Evolutionary conservation across 2,113 vertebrate species (phyloP), one percentile per base, ranked within the genome.

Genomic region (Grallaria varia): DNA sequence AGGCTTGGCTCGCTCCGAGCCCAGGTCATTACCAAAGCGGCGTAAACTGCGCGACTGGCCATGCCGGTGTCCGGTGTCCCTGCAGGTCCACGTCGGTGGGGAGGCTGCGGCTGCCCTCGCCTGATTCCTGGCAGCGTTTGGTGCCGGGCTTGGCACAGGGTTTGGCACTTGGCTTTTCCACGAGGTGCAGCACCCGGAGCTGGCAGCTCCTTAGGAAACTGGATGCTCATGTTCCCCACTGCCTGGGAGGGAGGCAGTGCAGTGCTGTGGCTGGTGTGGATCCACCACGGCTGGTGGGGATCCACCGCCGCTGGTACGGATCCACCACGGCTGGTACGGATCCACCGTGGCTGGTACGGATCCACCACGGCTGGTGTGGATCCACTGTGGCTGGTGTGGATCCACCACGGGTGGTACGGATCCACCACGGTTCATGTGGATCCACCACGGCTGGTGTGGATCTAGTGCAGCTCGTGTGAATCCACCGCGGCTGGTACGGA

Each of bases 81-180:
- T 33, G 49, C 71, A 69, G 74, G 27, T 95, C 95, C 93, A 94
- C 87, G 92, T 92, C 55, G 92, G 60, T 90, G 95, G 88, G 66
- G 75, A 95, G 85, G 33, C 95, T 59, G 90, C 0, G 2, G 14
- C 81, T 44, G 69, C 89, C 87, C 35, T 40, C 6, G 8, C 52
- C 69, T 0, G 9, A 0, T 42, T 79, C n/a, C 67, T 95, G 95
- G 91, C 93, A 81, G 60, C 0, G 0, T 31, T 45, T 8, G 17
- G 10, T 35, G 15, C 3, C 82, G 89, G 91, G 63, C 87, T 93
- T 33, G 33, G 62, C 67, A 4, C 39, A 13, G 62, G 20, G 21
- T 13, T 78, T 18, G 53, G 44, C 66, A 37, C 31, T 94, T 94
- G 90, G 39, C 50, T 97, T 94, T 93, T 95, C 94, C 95, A 77